Evolutionary conservation across 2,113 vertebrate genomes (phyloP).

Genomic region (Poecile atricapillus): DNA sequence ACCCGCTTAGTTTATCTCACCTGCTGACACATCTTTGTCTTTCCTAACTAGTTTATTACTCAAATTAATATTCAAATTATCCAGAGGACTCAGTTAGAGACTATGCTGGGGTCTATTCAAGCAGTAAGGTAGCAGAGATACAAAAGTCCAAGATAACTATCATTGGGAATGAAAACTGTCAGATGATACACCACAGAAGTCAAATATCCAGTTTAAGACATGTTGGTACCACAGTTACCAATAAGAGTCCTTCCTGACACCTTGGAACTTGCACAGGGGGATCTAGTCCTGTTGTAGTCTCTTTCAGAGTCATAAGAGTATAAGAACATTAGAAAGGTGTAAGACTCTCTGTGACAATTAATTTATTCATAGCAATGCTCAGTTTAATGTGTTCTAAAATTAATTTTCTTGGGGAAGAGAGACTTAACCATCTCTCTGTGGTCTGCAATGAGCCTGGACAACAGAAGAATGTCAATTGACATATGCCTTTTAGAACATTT

Average conservation of each 20-base stretch:
- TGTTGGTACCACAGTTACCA: neutral
- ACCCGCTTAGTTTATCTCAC: neutral
- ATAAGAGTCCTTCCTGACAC: neutral
- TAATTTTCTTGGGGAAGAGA: neutral
- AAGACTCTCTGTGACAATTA: neutral
- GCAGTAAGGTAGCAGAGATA: neutral
- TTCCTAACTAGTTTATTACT: neutral
- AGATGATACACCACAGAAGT: neutral
- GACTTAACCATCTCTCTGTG: neutral
- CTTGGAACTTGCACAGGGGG: neutral
- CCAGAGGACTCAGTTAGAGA: neutral
- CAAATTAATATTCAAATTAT: neutral
- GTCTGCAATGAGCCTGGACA: neutral
- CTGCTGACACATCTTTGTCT: neutral
- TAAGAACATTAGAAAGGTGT: neutral
- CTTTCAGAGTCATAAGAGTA: neutral
- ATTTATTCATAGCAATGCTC: neutral
- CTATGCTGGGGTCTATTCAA: accelerated
- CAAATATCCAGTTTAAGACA: neutral
- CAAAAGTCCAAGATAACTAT: neutral
- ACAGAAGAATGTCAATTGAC: neutral
- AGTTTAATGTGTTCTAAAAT: neutral
- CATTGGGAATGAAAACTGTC: neutral
- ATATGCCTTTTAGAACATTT: neutral
- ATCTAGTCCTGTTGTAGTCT: neutral